Conservation (phyloP, 2,113 vertebrate species). For the Thymallus thymallus region DNA sequence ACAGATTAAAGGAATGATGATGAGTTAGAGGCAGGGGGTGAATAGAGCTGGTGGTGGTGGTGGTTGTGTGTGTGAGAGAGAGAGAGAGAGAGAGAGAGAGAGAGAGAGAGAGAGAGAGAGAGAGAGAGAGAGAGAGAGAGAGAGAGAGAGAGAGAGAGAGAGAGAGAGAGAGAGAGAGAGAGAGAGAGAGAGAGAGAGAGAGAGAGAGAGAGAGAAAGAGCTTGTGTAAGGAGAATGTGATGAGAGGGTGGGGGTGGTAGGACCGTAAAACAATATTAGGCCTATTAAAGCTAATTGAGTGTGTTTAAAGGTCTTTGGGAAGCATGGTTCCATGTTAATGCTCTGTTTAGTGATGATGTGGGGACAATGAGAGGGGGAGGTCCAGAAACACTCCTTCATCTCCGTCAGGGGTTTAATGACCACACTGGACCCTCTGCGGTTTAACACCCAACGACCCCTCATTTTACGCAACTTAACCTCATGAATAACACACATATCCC, state of each 20-base stretch:
- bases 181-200: too few relatives aligned
- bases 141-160: neutral
- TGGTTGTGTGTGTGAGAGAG: neutral
- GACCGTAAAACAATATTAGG: slow-evolving; percentile 15
- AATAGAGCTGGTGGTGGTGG: neutral
- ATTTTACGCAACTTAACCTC: slow-evolving; percentile 11
- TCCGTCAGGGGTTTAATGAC: slow-evolving; percentile 10
- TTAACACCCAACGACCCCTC: slow-evolving; percentile 18
- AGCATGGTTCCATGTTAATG: slow-evolving; percentile 19
- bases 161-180: too few relatives aligned
- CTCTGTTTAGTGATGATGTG: slow-evolving; percentile 1
- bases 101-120: too few relatives aligned
- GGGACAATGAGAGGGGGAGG: neutral
- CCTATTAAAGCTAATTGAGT: slow-evolving; percentile 7
- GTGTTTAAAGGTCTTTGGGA: slow-evolving; percentile 11
- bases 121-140: too few relatives aligned
- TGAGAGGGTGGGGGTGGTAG: neutral
- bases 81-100: neutral
- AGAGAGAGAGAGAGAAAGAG: neutral
- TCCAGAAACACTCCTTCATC: neutral
- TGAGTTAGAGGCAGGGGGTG: neutral
- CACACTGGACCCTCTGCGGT: slow-evolving; percentile 6
- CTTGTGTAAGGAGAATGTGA: neutral
- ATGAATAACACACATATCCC: slow-evolving; percentile 20
- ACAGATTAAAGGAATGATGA: slow-evolving; percentile 13